Evolutionary conservation across 2,888 invertebrate species (phyloP).

Genomic region (Villa cingulata): DNA sequence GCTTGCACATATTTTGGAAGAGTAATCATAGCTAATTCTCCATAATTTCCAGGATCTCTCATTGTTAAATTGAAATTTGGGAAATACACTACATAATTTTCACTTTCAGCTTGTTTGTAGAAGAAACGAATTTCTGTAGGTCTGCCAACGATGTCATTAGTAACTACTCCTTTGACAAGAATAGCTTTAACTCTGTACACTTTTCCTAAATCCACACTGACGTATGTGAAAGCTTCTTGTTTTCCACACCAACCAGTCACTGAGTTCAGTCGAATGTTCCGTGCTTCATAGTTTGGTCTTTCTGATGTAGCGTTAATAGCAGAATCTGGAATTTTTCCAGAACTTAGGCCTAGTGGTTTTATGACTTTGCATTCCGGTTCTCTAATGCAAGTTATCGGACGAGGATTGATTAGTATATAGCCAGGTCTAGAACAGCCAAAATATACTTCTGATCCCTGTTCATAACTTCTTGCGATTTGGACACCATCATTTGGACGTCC

Average conservation of each 20-base stretch:
- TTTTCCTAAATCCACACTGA: conserved; percentile 86
- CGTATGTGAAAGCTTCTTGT: conserved; percentile 90
- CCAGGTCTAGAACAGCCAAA: conserved; percentile 86
- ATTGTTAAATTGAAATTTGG: conserved; percentile 91
- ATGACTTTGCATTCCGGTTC: conserved; percentile 92
- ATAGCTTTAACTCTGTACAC: conserved; percentile 88
- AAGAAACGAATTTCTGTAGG: conserved; percentile 95
- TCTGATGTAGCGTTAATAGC: conserved; percentile 93
- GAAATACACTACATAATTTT: conserved; percentile 93
- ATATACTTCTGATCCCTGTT: conserved; percentile 78
- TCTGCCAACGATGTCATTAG: conserved; percentile 86
- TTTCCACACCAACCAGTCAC: conserved; percentile 97
- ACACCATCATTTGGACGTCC: conserved; percentile 85
- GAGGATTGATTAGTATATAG: conserved; percentile 79
- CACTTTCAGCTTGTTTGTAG: conserved; percentile 86
- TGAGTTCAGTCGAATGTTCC: conserved; percentile 76
- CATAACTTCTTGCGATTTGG: conserved; percentile 71
- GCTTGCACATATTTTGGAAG: conserved; percentile 88
- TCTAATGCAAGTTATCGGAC: conserved; percentile 78
- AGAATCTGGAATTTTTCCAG: conserved; percentile 84
- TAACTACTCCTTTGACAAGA: conserved; percentile 85
- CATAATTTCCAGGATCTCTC: conserved; percentile 92
- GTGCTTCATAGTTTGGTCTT: conserved; percentile 81
- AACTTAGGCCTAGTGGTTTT: conserved; percentile 77
- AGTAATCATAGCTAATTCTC: conserved; percentile 91